A percentile compares a stretch with the other conserved stretches of the same genome.
phyloP scores from a whole-genome alignment of 1,140 invertebrate genomes.

The Spodoptera litura region DNA sequence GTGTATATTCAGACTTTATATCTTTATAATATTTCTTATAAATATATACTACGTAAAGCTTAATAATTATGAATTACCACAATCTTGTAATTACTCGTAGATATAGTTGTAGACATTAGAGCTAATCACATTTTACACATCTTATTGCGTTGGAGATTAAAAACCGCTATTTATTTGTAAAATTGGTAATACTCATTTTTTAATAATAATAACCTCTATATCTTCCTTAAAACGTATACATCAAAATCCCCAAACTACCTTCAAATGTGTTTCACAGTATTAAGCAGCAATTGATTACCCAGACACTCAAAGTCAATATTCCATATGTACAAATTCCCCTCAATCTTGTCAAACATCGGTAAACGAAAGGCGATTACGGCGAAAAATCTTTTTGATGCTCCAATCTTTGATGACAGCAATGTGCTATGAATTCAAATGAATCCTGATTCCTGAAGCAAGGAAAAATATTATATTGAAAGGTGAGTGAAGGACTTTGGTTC shows the following conservation, averaged over 20 bases:
- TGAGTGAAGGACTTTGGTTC: neutral
- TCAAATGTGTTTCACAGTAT: neutral
- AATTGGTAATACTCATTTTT: too few species aligned
- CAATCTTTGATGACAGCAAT: constrained; percentile 41
- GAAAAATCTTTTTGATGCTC: constrained; percentile 42
- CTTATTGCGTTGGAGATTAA: too few species aligned
- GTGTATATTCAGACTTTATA: too few species aligned
- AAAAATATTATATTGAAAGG: constrained; percentile 15
- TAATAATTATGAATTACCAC: too few species aligned
- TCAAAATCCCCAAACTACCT: neutral
- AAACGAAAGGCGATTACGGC: constrained; percentile 44
- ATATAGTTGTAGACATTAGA: too few species aligned
- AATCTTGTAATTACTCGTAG: too few species aligned
- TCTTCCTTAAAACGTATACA: neutral
- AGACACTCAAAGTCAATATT: constrained; percentile 12
- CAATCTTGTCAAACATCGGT: constrained; percentile 42
- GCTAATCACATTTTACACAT: neutral
- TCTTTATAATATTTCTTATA: too few species aligned
- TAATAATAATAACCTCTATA: too few species aligned
- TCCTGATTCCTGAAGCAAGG: neutral
- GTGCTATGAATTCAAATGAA: constrained; percentile 44
- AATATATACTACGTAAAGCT: too few species aligned
- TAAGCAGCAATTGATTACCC: constrained; percentile 5
- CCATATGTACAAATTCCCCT: constrained; percentile 18
- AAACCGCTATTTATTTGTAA: too few species aligned